phyloP scores from a whole-genome alignment of 53 echinoderm and acorn worm genomes.

The Apostichopus leukothele region DNA sequence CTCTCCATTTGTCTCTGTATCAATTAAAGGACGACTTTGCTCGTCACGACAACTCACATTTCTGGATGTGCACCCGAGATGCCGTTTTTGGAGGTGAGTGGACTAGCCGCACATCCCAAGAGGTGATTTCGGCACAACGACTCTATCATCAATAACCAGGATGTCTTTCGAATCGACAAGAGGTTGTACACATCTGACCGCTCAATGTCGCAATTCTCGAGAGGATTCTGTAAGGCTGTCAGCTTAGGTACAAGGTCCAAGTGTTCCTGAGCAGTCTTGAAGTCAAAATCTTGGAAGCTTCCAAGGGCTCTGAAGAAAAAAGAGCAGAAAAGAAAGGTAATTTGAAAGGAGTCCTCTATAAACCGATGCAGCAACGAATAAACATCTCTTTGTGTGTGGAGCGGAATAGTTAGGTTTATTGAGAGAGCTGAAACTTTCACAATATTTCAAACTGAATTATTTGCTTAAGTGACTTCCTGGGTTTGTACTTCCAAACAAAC shows the following conservation, averaged over 20 bases:
- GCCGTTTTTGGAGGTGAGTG: conserved; percentile 56
- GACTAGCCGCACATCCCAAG: conserved; percentile 62
- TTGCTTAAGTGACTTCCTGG: too few species aligned
- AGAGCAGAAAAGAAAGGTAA: neutral
- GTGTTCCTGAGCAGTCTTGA: conserved; percentile 63
- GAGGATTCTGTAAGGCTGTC: conserved; percentile 46
- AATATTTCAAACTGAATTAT: too few species aligned
- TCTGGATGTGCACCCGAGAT: conserved; percentile 62
- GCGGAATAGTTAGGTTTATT: too few species aligned
- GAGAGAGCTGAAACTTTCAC: too few species aligned
- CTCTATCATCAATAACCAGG: conserved; percentile 71
- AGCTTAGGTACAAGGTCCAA: conserved; percentile 86
- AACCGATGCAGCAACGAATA: too few species aligned
- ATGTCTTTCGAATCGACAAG: conserved; percentile 51
- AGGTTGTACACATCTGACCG: conserved; percentile 52
- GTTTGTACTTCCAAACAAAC: too few species aligned
- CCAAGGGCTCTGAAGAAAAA: conserved; percentile 66
- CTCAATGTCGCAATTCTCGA: conserved; percentile 42
- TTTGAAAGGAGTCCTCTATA: too few species aligned
- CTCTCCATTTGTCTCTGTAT: too few species aligned
- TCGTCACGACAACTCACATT: conserved; percentile 56
- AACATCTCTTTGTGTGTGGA: too few species aligned
- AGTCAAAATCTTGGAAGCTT: conserved; percentile 73
- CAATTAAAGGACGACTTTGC: too few species aligned
- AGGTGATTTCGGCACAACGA: conserved; percentile 75